Conservation (phyloP, 2,888 invertebrate species). For the Cryptocephalus moraei region DNA sequence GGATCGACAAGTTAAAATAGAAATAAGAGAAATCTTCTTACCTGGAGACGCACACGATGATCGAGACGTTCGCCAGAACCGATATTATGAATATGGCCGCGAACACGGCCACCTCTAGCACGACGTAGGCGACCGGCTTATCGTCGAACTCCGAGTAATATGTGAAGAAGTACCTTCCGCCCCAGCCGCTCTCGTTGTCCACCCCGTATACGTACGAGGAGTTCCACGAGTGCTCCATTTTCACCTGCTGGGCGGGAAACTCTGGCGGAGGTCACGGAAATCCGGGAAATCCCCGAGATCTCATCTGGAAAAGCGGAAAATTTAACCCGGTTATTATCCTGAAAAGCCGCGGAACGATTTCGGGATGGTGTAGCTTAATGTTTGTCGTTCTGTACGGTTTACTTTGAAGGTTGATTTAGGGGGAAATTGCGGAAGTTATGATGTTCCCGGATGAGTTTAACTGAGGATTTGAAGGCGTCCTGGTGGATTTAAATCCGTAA, state of each 20-base stretch:
- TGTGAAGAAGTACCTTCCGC: constrained; percentile 45
- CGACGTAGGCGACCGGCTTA: constrained; percentile 30
- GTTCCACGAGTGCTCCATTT: constrained; percentile 24
- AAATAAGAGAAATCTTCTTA: constrained; percentile 21
- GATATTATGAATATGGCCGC: constrained; percentile 39
- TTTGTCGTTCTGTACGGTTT: no score
- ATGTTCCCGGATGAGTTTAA: no score
- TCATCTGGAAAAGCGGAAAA: neutral
- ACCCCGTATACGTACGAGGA: constrained; percentile 43
- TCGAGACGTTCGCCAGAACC: constrained; percentile 42
- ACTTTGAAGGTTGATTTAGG: no score
- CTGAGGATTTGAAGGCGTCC: no score
- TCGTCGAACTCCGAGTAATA: constrained; percentile 46
- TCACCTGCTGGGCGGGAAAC: neutral
- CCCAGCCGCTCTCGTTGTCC: constrained; percentile 43
- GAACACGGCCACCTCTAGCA: constrained; percentile 35
- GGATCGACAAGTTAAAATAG: no score
- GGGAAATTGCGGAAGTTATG: no score
- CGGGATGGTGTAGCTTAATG: no score
- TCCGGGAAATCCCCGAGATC: neutral
- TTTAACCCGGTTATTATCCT: no score
- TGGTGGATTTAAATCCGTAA: no score
- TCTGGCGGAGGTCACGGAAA: neutral
- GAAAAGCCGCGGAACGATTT: no score
- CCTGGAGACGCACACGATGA: constrained; percentile 42